Conservation (phyloP, 2,888 invertebrate genomes). For the Nezara viridula region DNA sequence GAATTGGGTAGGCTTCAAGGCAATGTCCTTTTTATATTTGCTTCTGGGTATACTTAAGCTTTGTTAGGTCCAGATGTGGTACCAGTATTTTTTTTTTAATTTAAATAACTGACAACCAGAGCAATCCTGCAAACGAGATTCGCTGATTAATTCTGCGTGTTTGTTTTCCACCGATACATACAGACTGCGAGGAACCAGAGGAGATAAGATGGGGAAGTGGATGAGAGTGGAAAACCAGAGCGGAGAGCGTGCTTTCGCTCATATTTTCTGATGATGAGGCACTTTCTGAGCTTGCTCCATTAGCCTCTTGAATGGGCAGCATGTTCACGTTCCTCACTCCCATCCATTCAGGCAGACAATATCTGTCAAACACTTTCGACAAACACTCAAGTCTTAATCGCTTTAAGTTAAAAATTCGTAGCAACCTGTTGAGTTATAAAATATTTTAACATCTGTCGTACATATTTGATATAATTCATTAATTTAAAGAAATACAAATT, state of each 20-base stretch:
- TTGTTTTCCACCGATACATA: neutral
- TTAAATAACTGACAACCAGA: too few species aligned
- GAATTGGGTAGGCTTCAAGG: too few species aligned
- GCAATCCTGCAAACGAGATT: too few species aligned
- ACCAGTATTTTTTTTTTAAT: too few species aligned
- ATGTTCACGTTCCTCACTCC: neutral
- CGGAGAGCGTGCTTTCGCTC: constrained; percentile 1
- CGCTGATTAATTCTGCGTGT: neutral
- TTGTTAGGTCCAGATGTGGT: too few species aligned
- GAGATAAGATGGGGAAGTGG: neutral
- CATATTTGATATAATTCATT: too few species aligned
- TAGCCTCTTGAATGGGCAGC: neutral
- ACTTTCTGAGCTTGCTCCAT: neutral
- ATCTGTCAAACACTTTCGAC: constrained; percentile 3
- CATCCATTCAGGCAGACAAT: neutral
- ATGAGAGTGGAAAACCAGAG: constrained; percentile 15
- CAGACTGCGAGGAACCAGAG: neutral
- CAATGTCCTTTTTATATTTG: too few species aligned
- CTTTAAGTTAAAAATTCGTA: neutral
- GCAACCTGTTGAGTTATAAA: neutral
- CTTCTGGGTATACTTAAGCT: too few species aligned
- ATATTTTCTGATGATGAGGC: constrained; percentile 34
- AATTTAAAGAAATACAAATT: too few species aligned
- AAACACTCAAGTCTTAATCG: constrained; percentile 9
- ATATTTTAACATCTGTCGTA: neutral